phyloP scores from a whole-genome alignment of 2,113 vertebrate species.

The Microtus richardsoni region DNA sequence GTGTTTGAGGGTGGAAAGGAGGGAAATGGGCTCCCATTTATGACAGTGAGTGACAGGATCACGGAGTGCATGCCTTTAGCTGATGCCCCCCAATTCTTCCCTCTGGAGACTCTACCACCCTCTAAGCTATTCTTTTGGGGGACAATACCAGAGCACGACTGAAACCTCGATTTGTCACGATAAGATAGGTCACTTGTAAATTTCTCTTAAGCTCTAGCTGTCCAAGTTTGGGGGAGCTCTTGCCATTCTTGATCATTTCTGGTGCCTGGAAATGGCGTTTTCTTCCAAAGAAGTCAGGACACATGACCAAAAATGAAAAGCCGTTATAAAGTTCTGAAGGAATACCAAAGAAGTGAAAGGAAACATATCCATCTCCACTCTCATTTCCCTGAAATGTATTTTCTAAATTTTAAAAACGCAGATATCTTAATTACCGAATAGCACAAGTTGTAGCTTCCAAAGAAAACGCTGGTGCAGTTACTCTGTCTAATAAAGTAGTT shows the following conservation, averaged over 20 bases:
- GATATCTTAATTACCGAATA: slow-evolving; percentile 36
- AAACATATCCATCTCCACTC: neutral
- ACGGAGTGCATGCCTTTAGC: slow-evolving; percentile 29
- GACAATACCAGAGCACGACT: slow-evolving; percentile 64
- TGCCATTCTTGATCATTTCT: slow-evolving; percentile 9
- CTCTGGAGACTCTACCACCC: slow-evolving; percentile 66
- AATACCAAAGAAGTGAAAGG: neutral
- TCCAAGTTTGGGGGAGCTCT: neutral
- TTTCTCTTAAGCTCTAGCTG: slow-evolving; percentile 70
- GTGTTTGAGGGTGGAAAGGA: slow-evolving; percentile 37
- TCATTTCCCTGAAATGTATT: neutral
- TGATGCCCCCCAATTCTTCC: slow-evolving; percentile 66
- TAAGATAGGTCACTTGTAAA: slow-evolving; percentile 76
- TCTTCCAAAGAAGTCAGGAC: neutral
- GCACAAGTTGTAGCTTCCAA: slow-evolving; percentile 1
- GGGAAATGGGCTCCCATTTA: slow-evolving; percentile 29
- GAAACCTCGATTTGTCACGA: slow-evolving; percentile 58
- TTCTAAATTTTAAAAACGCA: slow-evolving; percentile 22
- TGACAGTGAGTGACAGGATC: slow-evolving; percentile 38
- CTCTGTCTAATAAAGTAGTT: slow-evolving; percentile 6
- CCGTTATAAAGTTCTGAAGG: neutral
- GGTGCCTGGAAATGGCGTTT: slow-evolving; percentile 32
- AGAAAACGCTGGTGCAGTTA: slow-evolving; percentile 46
- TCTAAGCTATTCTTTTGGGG: slow-evolving; percentile 75
- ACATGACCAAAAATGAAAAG: neutral